phyloP scores from a whole-genome alignment of 2,888 invertebrate genomes.

The Hypomecis atomaria region DNA sequence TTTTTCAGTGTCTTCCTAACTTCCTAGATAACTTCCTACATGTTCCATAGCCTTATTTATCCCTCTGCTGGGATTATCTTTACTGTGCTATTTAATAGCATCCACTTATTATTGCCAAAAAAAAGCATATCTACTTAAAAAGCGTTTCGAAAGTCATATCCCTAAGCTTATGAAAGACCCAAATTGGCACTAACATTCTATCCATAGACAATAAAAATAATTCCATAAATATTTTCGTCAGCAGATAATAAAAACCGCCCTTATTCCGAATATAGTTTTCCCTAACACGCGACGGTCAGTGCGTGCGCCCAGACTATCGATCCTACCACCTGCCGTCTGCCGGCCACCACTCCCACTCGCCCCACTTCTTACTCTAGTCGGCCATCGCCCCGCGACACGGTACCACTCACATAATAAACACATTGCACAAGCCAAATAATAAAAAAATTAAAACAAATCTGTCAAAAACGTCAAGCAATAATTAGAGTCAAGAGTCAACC shows the following conservation, averaged over 20 bases:
- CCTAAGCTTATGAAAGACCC: too few relatives aligned
- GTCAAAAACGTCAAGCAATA: conserved; percentile 19
- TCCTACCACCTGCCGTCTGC: conserved; percentile 73
- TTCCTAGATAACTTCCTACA: too few relatives aligned
- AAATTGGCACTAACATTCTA: background rate
- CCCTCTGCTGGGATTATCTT: too few relatives aligned
- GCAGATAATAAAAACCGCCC: conserved; percentile 56
- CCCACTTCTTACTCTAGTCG: conserved; percentile 72
- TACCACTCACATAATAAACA: conserved; percentile 59
- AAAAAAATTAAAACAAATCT: conserved; percentile 41
- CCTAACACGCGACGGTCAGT: conserved; percentile 74
- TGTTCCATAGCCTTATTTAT: too few relatives aligned
- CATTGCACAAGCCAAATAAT: conserved; percentile 45
- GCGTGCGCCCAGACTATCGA: conserved; percentile 82
- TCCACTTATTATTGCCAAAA: too few relatives aligned
- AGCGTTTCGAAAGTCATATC: too few relatives aligned
- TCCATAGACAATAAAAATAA: conserved; percentile 31
- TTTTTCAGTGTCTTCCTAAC: too few relatives aligned
- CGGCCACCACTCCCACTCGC: conserved; percentile 76
- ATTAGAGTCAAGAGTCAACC: conserved; percentile 30
- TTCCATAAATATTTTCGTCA: conserved; percentile 44
- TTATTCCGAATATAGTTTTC: conserved; percentile 68
- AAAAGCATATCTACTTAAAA: too few relatives aligned
- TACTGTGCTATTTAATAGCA: too few relatives aligned
- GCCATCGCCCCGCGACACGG: conserved; percentile 76